A percentile compares a stretch with the other conserved stretches of the same genome.
Conservation (phyloP, 2,797 vertebrate species). For the Microctenopoma steveboyesi region DNA sequence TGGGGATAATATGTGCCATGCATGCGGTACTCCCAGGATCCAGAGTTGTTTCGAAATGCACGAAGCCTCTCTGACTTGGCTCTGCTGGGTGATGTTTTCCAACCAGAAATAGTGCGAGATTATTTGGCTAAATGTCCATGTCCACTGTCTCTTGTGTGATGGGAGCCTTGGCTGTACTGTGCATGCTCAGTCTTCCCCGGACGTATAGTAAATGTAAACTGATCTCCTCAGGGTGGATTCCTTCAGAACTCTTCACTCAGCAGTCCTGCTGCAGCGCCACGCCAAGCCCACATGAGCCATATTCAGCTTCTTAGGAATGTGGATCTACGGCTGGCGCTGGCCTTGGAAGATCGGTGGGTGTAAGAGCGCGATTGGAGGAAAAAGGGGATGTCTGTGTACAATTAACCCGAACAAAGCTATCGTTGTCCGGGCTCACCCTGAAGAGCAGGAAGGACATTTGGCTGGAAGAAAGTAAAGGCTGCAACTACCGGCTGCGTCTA, state of each 20-base stretch:
- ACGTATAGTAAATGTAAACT: conserved; percentile 62
- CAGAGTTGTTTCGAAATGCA: conserved; percentile 26
- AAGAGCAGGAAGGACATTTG: conserved; percentile 62
- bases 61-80: conserved; percentile 44
- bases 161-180: conserved; percentile 25
- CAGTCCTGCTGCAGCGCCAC: conserved; percentile 63
- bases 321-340: conserved; percentile 63
- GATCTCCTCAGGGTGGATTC: conserved; percentile 73
- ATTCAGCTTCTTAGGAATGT: conserved; percentile 75
- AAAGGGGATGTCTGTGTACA: conserved; percentile 79
- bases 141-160: conserved; percentile 54
- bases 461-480: conserved; percentile 48
- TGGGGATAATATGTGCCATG: conserved; percentile 39
- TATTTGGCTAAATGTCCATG: conserved; percentile 43
- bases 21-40: conserved; percentile 56
- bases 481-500: not conserved
- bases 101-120: conserved; percentile 48
- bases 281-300: conserved; percentile 76
- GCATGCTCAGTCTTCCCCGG: conserved; percentile 27
- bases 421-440: conserved; percentile 70
- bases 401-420: conserved; percentile 80
- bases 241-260: conserved; percentile 76
- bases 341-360: conserved; percentile 64
- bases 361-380: conserved; percentile 63
- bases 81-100: conserved; percentile 63